These are phyloP conservation scores for Papilio gigon DNA, from an alignment of 2,888 invertebrate species.

Conservation along the genomic window DNA sequence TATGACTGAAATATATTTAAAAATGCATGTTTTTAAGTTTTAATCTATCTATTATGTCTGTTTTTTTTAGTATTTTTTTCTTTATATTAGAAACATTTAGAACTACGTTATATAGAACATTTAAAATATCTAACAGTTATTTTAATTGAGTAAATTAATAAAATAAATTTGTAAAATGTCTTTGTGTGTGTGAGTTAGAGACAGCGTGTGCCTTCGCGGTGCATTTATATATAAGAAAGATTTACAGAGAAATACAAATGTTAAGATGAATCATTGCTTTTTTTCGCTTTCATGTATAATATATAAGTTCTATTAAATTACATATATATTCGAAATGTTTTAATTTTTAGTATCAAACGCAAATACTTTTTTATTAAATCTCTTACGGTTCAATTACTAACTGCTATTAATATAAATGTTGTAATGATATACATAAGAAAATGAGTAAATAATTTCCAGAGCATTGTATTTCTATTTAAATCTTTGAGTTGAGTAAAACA, in stretches of 20 bases:
- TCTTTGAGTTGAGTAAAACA: slow-evolving; percentile 1
- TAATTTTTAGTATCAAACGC: too few species aligned
- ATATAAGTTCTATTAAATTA: not conserved
- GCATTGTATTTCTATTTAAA: not conserved
- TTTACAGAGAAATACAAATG: slow-evolving; percentile 12
- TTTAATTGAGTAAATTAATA: not conserved
- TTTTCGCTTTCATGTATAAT: not conserved
- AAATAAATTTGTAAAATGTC: not conserved
- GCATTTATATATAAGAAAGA: slow-evolving; percentile 10
- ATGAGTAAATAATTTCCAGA: not conserved
- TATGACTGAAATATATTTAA: slow-evolving; percentile 21
- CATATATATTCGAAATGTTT: too few species aligned
- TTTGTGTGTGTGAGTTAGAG: slow-evolving; percentile 15
- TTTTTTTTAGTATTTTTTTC: not conserved
- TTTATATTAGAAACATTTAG: slow-evolving; percentile 11
- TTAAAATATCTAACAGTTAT: slow-evolving; percentile 1
- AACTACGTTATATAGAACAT: slow-evolving; percentile 12
- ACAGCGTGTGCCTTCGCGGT: slow-evolving; percentile 10
- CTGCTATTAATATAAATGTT: too few species aligned
- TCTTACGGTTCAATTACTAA: too few species aligned
- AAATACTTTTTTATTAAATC: too few species aligned
- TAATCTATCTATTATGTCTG: not conserved
- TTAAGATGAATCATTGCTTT: not conserved
- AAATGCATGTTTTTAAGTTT: not conserved
- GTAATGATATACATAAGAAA: too few species aligned